Base-by-base conservation (phyloP, 2,888 invertebrate genomes). In the Chloroclystis v-ata region DNA sequence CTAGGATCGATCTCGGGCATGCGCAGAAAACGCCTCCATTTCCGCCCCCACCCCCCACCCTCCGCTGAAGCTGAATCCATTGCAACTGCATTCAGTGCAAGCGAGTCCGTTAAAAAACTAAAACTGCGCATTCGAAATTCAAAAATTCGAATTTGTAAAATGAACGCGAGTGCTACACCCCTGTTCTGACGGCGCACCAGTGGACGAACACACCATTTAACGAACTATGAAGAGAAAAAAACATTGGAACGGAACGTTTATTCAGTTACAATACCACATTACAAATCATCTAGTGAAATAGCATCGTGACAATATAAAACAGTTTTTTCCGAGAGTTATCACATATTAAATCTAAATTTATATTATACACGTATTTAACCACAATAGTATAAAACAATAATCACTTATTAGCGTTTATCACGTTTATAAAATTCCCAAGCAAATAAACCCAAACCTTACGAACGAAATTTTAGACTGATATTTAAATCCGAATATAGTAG, bases 391-490 rank as follows among this genome's bases (percentile, higher is more conserved):
- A 66, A 64, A 65, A 59, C 64, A 69, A 69, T 69, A 69, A 67
- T 63, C 64, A 63, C 78, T 75, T 74, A 74, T 65, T 71, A 69
- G 63, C 66, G 65, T 67, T 53, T 52, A 67, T 61, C 67, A 69
- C 64, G 59, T 70, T 69, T 71, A 67, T 38, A 13, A 47, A 68
- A 67, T 67, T 78, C 82, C 84, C 79, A 66, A 80, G 76, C 80
- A 79, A 81, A 67, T 77, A 75, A 74, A 78, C 78, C 82, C 77
- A 77, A 75, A 82, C 82, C 83, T 81, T 78, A 78, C 71, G 73
- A 87, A 79, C 85, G 85, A 87, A 87, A 86, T 82, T 79, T 75
- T 87, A 87, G 87, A 87, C 87, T 87, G 87, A 87, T 83, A 80
- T 85, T 74, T 78, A 80, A 82, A 78, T 77, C 82, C 81, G 78